Percentiles rank a stretch among this genome's conserved stretches.
These are phyloP conservation scores for Amphipyra berbera DNA, from an alignment of 2,888 invertebrate genomes.

Conservation along the genomic window DNA sequence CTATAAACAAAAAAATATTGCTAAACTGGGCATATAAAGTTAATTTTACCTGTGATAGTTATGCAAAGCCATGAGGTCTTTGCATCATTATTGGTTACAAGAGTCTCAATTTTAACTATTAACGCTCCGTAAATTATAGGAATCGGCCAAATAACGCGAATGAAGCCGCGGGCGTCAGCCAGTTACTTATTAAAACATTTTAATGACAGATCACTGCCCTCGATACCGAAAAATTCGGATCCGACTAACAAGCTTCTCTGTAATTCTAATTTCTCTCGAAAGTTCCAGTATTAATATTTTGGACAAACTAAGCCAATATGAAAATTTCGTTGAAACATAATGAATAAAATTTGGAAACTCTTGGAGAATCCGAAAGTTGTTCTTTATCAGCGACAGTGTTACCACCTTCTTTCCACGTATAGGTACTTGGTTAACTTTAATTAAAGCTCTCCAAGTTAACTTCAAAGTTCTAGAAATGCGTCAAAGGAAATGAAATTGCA, in stretches of 20 bases:
- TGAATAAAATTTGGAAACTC: conserved; percentile 44
- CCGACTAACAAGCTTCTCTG: neutral
- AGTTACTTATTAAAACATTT: no score
- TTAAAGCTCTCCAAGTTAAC: conserved; percentile 56
- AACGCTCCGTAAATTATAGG: no score
- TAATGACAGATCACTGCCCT: no score
- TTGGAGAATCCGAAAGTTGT: conserved; percentile 38
- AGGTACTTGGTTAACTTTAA: conserved; percentile 60
- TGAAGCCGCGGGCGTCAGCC: no score
- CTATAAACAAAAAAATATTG: no score
- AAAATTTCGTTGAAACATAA: conserved; percentile 31
- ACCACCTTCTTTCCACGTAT: conserved; percentile 38
- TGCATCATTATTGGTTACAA: no score
- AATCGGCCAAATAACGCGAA: no score
- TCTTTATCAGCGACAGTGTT: conserved; percentile 32
- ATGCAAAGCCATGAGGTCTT: no score
- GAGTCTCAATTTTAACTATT: no score
- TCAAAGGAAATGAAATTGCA: conserved; percentile 62
- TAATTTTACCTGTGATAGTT: no score
- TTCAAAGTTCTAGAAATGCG: conserved; percentile 52
- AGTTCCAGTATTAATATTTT: conserved; percentile 21
- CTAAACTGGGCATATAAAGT: no score
- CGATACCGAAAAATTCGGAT: neutral
- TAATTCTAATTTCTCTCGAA: conserved; percentile 14
- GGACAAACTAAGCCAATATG: conserved; percentile 22